Base-by-base conservation (phyloP, 2,113 vertebrate genomes). In the Pseudois nayaur region DNA sequence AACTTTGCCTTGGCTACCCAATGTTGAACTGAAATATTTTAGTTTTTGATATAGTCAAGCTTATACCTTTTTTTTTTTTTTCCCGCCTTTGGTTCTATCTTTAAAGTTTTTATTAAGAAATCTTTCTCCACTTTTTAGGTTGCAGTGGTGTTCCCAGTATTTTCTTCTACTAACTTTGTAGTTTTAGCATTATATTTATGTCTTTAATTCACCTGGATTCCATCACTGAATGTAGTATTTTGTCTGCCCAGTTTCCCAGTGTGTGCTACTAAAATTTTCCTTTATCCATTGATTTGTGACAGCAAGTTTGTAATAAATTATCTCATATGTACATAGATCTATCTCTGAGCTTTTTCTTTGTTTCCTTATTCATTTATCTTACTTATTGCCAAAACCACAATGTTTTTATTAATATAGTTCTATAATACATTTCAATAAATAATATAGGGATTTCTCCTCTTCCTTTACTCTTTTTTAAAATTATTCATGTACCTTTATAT, bases 241-340 rank as follows among this genome's bases (percentile, higher is more conserved):
- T 89, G 8, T 76, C 6, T 71, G 59, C 40, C 60, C 29, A 3
- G 55, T 85, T 95, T 88, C 55, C 31, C 3, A 25, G 25, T 19
- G 57, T 60, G 14, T 55, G 8, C 50, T 33, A 90, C 36, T 92
- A 85, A 83, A 79, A 36, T 62, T 79, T 81, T 59, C 36, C 21
- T 71, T 94, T 93, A 81, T 17, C n/a, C 11, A 55, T n/a, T 74
- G 31, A 89, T 45, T 82, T 36, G 2, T 82, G 36, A 10, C 48
- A 40, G 94, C 36, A 89, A 21, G 4, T 87, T 84, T 27, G 92
- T n/a, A 92, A 90, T 96, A 87, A 95, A 78, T 78, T 95, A 17
- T 83, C 50, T 71, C n/a, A 55, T 10, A 67, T 45, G 87, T 62
- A 17, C 19, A 67, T 83, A 17, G 4, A 29, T 43, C 36, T 93